phyloP scores from a whole-genome alignment of 2,888 invertebrate genomes.

The Cryptophagus acutangulus region DNA sequence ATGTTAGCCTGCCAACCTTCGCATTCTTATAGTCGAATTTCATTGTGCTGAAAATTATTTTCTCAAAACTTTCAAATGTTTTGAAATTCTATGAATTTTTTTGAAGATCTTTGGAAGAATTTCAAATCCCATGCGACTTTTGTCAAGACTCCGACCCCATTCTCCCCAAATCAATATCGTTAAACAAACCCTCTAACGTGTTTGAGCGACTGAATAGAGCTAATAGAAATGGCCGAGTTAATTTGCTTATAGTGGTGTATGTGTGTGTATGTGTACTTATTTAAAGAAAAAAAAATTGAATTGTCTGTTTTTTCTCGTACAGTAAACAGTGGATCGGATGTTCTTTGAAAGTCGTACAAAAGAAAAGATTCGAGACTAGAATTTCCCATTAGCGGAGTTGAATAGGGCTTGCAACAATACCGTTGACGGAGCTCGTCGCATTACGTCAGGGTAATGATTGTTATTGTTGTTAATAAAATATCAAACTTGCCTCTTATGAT shows the following conservation, averaged over 20 bases:
- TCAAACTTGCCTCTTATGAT: slow-evolving; percentile 8
- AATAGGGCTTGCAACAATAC: slow-evolving; percentile 24
- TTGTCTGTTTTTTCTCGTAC: slow-evolving; percentile 23
- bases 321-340: slow-evolving; percentile 29
- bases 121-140: no score
- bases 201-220: no score
- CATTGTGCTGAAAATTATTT: not conserved
- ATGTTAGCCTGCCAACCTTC: slow-evolving; percentile 7
- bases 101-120: no score
- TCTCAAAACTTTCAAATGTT: no score
- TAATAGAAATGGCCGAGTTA: no score
- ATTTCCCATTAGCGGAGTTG: slow-evolving; percentile 35
- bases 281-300: slow-evolving; percentile 22
- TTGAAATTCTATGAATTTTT: no score
- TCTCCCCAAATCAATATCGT: no score
- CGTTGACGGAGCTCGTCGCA: slow-evolving; percentile 12
- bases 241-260: no score
- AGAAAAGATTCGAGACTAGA: slow-evolving; percentile 34
- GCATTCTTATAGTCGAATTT: not conserved
- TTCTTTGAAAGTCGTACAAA: slow-evolving; percentile 29
- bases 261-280: no score
- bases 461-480: slow-evolving; percentile 24
- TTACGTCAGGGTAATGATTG: slow-evolving; percentile 22
- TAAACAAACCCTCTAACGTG: no score
- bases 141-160: no score